Conservation (phyloP, 2,113 vertebrate species). For the Campylomormyrus tamandua region DNA sequence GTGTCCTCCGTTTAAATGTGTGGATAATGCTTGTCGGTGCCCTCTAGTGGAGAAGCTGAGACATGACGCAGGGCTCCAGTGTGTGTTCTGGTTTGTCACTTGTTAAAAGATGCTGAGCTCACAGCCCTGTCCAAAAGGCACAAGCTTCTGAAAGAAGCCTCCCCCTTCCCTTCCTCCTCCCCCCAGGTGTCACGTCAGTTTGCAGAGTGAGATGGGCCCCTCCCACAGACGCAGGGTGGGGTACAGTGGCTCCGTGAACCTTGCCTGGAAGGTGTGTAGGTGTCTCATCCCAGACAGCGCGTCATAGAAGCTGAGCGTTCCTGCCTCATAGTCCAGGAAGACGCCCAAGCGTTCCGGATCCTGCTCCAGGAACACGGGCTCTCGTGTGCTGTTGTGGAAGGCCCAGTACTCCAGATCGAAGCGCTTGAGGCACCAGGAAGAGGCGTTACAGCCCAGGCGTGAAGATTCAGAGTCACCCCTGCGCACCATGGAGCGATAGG, state of each 20-base stretch:
- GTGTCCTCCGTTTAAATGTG: background rate
- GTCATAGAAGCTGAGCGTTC: constrained; percentile 59
- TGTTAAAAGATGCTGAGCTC: background rate
- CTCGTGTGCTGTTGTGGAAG: constrained; percentile 62
- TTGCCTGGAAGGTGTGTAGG: constrained; percentile 55
- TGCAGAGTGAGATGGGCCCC: constrained; percentile 47
- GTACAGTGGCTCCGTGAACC: constrained; percentile 57
- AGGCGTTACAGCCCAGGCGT: constrained; percentile 57
- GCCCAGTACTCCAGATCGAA: constrained; percentile 64
- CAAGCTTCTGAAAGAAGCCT: background rate
- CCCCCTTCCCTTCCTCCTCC: background rate
- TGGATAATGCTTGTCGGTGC: background rate
- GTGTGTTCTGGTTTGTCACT: background rate
- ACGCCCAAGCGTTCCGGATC: constrained; percentile 52
- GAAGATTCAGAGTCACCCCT: constrained; percentile 47
- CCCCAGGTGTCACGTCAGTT: constrained; percentile 41
- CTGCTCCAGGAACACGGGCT: constrained; percentile 38
- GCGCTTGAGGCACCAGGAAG: constrained; percentile 63
- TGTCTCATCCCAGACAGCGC: constrained; percentile 51
- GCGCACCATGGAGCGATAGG: constrained; percentile 54
- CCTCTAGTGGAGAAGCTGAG: background rate
- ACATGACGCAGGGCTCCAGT: background rate
- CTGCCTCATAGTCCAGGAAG: constrained; percentile 63
- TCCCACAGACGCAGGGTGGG: constrained; percentile 64
- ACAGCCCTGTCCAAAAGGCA: background rate